Evolutionary conservation across 1,140 invertebrate species (phyloP), one percentile per base, ranked within the genome.

Genomic region (Paraescarpia echinospica): DNA sequence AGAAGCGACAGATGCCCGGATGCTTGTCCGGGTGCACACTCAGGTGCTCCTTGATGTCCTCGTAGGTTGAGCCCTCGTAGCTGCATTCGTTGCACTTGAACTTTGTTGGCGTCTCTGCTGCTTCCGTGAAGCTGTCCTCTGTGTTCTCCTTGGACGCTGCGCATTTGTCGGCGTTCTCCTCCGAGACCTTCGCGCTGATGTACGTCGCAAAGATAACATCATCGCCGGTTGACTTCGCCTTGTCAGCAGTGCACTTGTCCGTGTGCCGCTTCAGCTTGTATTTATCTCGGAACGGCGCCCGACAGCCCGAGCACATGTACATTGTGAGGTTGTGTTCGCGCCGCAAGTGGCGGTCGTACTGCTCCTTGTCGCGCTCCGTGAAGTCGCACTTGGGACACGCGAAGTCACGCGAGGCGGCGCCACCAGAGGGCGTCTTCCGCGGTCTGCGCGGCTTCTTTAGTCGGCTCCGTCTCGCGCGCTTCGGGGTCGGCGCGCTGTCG

Each of bases 381-480:
- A 93, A 35, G 27, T 97, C 96, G 95, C 96, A 97, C 88, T 96
- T 96, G 14, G 96, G 96, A 93, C 96, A 96, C 27, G 97, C 96
- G 34, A 31, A 34, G 27, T 92, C 35, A 34, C 33, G 34, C 59
- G 27, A 77, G 59, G 1, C 27, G 59, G 59, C 59, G 59, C 27
- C 59, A 77, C 59, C 59, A 22, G 59, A 77, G 59, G 8, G 12
- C 59, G 59, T 18, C n/a, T 22, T 51, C 34, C 59, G 34, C 48
- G 27, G 59, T n/a, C 34, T 48, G 33, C 6, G 31, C 92, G 41
- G 92, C 92, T 92, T 92, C 51, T 77, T 92, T 18, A 22, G 33
- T 33, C 88, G 41, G 51, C 59, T 34, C 0, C 88, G 88, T 33
- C 48, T 92, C 34, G 33, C 27, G 33, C 48, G 88, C 41, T 92